A percentile compares a stretch with the other conserved stretches of the same genome.
Conservation (phyloP, 2,888 invertebrate genomes). For the Ennomos erosarius region DNA sequence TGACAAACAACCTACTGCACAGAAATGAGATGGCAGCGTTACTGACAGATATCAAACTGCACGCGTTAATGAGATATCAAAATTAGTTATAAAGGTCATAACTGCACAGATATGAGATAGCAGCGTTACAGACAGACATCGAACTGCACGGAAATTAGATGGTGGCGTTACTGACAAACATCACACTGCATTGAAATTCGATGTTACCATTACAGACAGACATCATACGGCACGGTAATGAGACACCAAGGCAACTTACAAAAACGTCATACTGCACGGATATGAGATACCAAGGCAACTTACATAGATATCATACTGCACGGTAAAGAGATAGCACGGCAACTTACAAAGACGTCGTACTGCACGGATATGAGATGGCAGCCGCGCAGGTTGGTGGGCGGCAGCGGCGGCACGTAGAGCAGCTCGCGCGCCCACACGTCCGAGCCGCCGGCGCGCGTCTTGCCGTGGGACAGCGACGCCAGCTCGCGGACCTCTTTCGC, state of each 20-base stretch:
- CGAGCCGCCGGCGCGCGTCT: constrained; percentile 91
- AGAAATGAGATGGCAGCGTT: background rate
- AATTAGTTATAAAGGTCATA: too few species aligned
- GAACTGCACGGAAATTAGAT: too few species aligned
- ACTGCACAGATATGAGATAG: constrained; percentile 96
- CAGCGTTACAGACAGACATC: constrained; percentile 82
- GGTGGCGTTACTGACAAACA: too few species aligned
- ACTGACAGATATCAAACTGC: constrained; percentile 95
- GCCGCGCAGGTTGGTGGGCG: constrained; percentile 96
- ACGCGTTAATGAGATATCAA: constrained; percentile 88
- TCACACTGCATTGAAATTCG: too few species aligned
- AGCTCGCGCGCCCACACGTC: constrained; percentile 95
- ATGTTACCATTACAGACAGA: too few species aligned
- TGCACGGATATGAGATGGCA: constrained; percentile 97
- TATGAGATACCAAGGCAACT: constrained; percentile 91
- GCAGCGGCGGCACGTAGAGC: constrained; percentile 96
- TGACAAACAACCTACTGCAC: too few species aligned
- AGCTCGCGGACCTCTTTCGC: constrained; percentile 95
- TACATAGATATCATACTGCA: too few species aligned
- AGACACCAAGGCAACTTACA: constrained; percentile 81
- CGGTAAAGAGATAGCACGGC: too few species aligned
- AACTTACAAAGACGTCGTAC: constrained; percentile 95
- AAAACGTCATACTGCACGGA: constrained; percentile 97
- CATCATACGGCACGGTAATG: too few species aligned
- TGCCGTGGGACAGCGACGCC: constrained; percentile 91